Evolutionary conservation across 1,140 invertebrate species (phyloP).

Genomic region (Lasioglossum albipes): DNA sequence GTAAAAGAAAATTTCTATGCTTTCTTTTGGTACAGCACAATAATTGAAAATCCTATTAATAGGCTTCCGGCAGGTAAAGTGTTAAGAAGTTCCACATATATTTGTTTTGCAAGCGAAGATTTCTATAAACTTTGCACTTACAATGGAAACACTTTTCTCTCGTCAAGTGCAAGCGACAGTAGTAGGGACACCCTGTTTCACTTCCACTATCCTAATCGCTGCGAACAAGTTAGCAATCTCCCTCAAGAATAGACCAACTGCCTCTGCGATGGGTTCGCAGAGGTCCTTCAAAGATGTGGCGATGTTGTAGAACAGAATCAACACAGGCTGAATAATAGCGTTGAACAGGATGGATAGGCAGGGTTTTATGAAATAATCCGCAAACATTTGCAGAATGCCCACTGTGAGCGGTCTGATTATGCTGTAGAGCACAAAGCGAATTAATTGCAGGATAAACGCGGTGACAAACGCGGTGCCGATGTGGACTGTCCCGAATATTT

Average conservation of each 20-base stretch:
- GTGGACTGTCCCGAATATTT: conserved; percentile 83
- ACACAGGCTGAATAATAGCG: conserved; percentile 82
- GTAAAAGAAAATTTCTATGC: no score
- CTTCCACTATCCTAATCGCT: conserved; percentile 79
- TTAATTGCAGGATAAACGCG: conserved; percentile 83
- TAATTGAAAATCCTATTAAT: no score
- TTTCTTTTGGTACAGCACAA: no score
- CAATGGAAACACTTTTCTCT: not conserved
- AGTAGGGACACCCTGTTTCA: conserved; percentile 64
- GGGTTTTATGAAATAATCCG: conserved; percentile 85
- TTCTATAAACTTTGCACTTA: not conserved
- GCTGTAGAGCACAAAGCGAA: conserved; percentile 82
- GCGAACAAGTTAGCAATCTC: conserved; percentile 78
- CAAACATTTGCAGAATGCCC: conserved; percentile 82
- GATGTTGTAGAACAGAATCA: conserved; percentile 84
- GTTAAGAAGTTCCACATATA: no score
- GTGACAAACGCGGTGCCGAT: conserved; percentile 82
- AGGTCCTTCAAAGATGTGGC: conserved; percentile 83
- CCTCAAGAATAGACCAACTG: conserved; percentile 78
- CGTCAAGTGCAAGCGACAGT: conserved; percentile 54
- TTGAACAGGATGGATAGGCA: conserved; percentile 84
- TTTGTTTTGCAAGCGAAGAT: no score
- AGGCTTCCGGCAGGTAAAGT: no score
- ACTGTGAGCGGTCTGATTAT: conserved; percentile 82
- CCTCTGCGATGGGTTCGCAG: conserved; percentile 82